These are phyloP conservation scores for Antheraea pernyi DNA, from an alignment of 1,140 invertebrate genomes.

Conservation along the genomic window DNA sequence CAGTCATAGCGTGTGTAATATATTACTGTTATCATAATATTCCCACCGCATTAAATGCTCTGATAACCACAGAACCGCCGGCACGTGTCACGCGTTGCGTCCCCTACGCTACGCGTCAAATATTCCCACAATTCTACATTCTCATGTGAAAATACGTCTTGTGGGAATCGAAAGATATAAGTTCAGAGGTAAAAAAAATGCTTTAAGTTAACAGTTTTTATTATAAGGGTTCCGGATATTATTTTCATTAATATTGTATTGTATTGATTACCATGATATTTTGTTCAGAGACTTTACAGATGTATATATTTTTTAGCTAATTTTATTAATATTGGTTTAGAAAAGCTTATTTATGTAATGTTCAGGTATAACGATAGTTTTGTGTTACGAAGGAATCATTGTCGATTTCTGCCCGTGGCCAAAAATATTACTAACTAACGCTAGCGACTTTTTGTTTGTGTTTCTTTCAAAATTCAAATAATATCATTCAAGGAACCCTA, in stretches of 20 bases:
- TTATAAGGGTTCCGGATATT: not conserved
- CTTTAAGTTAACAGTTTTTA: not conserved
- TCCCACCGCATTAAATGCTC: not conserved
- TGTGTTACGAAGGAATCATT: too few species aligned
- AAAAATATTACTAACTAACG: too few species aligned
- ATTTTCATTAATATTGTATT: too few species aligned
- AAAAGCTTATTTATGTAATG: too few species aligned
- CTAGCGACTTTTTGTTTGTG: too few species aligned
- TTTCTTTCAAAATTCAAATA: not conserved
- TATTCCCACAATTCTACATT: constrained; percentile 16
- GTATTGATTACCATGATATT: too few species aligned
- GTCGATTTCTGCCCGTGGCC: too few species aligned
- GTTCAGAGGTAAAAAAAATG: not conserved
- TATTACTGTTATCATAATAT: not conserved
- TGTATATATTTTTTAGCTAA: too few species aligned
- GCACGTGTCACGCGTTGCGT: constrained; percentile 5
- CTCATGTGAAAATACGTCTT: constrained; percentile 38
- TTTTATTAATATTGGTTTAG: too few species aligned
- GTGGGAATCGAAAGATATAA: constrained; percentile 27
- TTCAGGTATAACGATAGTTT: too few species aligned
- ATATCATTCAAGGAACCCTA: not conserved
- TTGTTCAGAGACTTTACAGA: too few species aligned
- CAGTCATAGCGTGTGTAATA: not conserved
- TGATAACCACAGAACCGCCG: constrained; percentile 7
- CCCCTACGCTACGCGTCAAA: constrained; percentile 1